Base-by-base conservation (phyloP, 2,888 invertebrate genomes). In the Dynastes tityus region DNA sequence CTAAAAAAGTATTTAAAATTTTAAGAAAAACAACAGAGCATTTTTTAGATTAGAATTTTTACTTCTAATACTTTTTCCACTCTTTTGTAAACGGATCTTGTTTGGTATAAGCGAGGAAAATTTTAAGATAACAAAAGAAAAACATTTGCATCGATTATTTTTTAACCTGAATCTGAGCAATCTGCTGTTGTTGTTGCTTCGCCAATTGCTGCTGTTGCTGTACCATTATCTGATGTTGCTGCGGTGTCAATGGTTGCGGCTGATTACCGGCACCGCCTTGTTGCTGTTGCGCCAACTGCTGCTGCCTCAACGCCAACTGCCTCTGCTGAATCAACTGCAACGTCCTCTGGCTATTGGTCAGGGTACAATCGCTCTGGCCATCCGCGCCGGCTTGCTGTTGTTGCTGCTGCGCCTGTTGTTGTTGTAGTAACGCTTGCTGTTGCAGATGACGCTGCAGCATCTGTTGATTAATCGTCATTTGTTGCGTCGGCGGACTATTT, bases 401-500 rank as follows among this genome's bases (percentile, higher is more conserved):
- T 49, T 79, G 78, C 76, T 82, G 82, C 32, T 79, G 78, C 45
- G 79, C 79, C 8, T 81, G 81, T 22, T 82, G 81, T 29, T 84
- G 84, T 70, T 83, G 82, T 51, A 90, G 88, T 2, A 88, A 87
- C 82, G 90, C 90, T 81, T 91, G 86, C 81, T 89, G 87, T 70
- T 91, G 84, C 81, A 90, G 90, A 4, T 90, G 90, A 75, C 83
- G 81, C 78, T 84, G 85, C 49, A 84, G 78, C 51, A 83, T 88
- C 77, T 88, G 88, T 79, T 88, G 86, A 11, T 85, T 83, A 22
- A 86, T 83, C 45, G 82, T 83, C 74, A 87, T 83, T 82, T 86
- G 88, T 83, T 87, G 87, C 5, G 88, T 82, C 27, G 88, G 88
- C 29, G 88, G 88, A 81, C 88, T 88, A 78, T 87, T 88, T 55